These are phyloP conservation scores for Menidia menidia DNA, from an alignment of 2,797 vertebrate species.

Conservation along the genomic window DNA sequence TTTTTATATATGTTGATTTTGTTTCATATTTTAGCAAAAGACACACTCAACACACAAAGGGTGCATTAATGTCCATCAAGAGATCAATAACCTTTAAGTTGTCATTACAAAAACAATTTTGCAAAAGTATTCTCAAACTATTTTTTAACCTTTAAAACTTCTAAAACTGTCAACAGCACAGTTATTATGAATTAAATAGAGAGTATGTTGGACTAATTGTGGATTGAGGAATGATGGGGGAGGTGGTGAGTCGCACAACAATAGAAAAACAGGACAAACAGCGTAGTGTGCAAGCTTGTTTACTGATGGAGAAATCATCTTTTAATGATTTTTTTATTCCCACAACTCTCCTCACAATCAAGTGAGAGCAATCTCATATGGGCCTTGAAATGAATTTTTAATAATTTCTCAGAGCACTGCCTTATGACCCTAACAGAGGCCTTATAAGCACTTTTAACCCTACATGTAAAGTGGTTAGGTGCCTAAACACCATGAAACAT, in stretches of 20 bases:
- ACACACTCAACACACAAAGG: background rate
- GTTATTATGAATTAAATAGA: background rate
- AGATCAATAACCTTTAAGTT: slow-evolving; percentile 1
- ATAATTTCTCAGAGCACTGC: slow-evolving; percentile 2
- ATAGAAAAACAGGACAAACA: background rate
- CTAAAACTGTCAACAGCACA: background rate
- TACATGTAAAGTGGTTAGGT: background rate
- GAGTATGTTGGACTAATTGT: slow-evolving; percentile 32
- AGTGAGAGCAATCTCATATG: slow-evolving; percentile 13
- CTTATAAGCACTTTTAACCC: slow-evolving; percentile 14
- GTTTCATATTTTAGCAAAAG: background rate
- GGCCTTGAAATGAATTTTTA: slow-evolving; percentile 21
- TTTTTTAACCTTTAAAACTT: background rate
- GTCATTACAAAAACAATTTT: slow-evolving; percentile 2
- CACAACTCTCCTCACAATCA: background rate
- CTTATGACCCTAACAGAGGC: slow-evolving; percentile 2
- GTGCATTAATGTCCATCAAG: slow-evolving; percentile 5
- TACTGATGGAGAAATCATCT: background rate
- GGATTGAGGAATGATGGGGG: slow-evolving; percentile 11
- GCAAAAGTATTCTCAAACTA: background rate
- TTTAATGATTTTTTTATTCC: background rate
- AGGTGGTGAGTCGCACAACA: slow-evolving; percentile 22
- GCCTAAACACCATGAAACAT: slow-evolving; percentile 7
- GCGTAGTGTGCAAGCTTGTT: background rate
- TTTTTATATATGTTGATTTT: slow-evolving; percentile 2